A percentile compares a stretch with the other conserved stretches of the same genome.
phyloP scores from a whole-genome alignment of 2,797 vertebrate genomes.

The Gymnopithys bicolor region DNA sequence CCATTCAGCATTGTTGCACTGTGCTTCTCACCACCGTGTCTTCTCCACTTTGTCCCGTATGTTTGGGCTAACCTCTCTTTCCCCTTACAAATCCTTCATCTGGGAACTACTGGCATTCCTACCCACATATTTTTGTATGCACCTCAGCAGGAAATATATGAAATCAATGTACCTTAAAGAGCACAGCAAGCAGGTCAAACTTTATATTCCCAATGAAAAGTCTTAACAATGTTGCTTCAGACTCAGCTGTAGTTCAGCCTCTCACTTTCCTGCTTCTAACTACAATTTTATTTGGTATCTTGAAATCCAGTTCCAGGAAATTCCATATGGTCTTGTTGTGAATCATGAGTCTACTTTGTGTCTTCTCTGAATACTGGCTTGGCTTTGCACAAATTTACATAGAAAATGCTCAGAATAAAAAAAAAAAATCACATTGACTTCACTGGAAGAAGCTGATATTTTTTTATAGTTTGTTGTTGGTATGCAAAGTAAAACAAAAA shows the following conservation, averaged over 20 bases:
- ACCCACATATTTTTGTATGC: neutral
- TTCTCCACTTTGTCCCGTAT: neutral
- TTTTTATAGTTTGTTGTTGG: neutral
- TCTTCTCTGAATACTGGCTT: neutral
- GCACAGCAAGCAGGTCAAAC: neutral
- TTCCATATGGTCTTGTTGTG: conserved; percentile 19
- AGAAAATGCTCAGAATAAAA: neutral
- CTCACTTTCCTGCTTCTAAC: neutral
- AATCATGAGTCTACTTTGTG: conserved; percentile 15
- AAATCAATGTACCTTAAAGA: neutral
- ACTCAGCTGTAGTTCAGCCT: neutral
- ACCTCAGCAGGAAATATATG: neutral
- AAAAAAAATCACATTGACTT: neutral
- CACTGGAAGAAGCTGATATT: neutral
- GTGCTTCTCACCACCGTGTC: conserved; percentile 9
- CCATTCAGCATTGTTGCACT: neutral
- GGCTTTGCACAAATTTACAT: neutral
- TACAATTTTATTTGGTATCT: neutral
- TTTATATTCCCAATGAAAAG: conserved; percentile 9
- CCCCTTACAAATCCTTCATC: neutral
- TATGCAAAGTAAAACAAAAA: neutral
- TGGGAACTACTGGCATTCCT: neutral
- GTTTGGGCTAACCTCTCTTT: conserved; percentile 30
- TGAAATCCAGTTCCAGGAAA: conserved; percentile 31
- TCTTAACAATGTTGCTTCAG: neutral